Evolutionary conservation across 2,113 vertebrate genomes (phyloP), one percentile per base, ranked within the genome.

Genomic region (Micromys minutus): DNA sequence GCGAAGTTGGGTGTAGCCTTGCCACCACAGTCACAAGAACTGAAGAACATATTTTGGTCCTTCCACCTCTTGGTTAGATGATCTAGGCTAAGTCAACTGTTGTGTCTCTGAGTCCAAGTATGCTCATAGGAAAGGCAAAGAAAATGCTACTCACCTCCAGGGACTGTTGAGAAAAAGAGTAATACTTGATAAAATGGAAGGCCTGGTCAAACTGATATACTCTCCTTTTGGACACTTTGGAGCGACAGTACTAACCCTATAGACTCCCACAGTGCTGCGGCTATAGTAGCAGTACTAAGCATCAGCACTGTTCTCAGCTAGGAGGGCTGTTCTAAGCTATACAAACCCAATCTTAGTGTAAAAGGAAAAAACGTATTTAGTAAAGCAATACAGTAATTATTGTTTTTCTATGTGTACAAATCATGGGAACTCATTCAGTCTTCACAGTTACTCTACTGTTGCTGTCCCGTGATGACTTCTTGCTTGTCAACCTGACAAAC

Each of bases 21-120:
- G 0, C 7, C 5, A 16, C 0, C 0, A 39, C 2, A 79, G 72
- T 45, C 61, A 61, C 67, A 15, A 0, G 9, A 39, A 34, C 17
- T 9, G 42, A 74, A 69, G 42, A 57, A 7, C 57, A 55, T 0
- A 0, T 22, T 39, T 74, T 45, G 2, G 24, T 10, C 59, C 59
- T 47, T 77, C 69, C 50, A 52, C 9, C 9, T 39, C 76, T n/a
- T 39, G 45, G 45, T 29, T 57, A 39, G 21, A 17, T 61, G 61
- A 80, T 16, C 71, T 15, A 22, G 75, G 31, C 34, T 65, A 91
- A 55, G 72, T 26, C 24, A 80, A 4, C 22, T 65, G 39, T 16
- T 36, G 13, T 55, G 50, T 72, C 86, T 90, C 31, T 72, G 65
- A 90, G 59, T 36, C 80, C 77, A 47, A 50, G 65, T 15, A 71